phyloP scores from a whole-genome alignment of 2,888 invertebrate species.

The Drosophila monieri region DNA sequence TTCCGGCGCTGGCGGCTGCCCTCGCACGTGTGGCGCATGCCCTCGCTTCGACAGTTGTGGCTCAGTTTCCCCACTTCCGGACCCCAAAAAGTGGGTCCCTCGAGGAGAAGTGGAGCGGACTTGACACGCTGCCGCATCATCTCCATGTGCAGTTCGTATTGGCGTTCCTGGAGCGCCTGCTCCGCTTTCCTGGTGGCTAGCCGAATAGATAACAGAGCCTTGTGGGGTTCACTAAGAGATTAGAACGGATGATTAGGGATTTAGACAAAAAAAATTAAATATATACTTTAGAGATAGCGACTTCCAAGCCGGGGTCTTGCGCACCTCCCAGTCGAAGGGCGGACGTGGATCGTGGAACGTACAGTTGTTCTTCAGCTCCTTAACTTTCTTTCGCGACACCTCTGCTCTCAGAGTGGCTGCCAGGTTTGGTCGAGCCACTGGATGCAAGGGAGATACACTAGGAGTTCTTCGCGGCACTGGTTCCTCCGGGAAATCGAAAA shows the following conservation, averaged over 20 bases:
- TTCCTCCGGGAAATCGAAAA: conserved; percentile 59
- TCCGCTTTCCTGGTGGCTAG: conserved; percentile 83
- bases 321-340: conserved; percentile 83
- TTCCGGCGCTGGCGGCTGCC: conserved; percentile 62
- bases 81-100: conserved; percentile 82
- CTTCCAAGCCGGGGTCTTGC: conserved; percentile 84
- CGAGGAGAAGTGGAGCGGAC: conserved; percentile 82
- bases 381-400: conserved; percentile 80
- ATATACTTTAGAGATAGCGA: conserved; percentile 79
- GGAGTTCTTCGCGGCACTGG: conserved; percentile 27
- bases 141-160: conserved; percentile 83
- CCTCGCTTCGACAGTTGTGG: conserved; percentile 79
- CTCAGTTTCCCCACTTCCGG: conserved; percentile 81
- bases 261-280: not conserved
- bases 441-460: conserved; percentile 80
- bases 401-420: conserved; percentile 83
- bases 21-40: conserved; percentile 72
- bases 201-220: conserved; percentile 80
- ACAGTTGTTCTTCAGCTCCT: conserved; percentile 79
- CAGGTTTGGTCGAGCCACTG: conserved; percentile 82
- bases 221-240: conserved; percentile 80
- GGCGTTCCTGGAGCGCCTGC: conserved; percentile 81
- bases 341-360: conserved; percentile 73
- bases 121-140: conserved; percentile 83
- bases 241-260: not conserved